A percentile compares a stretch with the other conserved stretches of the same genome.
These are phyloP conservation scores for Spicauda simplicius DNA, from an alignment of 2,888 invertebrate genomes.

Conservation along the genomic window DNA sequence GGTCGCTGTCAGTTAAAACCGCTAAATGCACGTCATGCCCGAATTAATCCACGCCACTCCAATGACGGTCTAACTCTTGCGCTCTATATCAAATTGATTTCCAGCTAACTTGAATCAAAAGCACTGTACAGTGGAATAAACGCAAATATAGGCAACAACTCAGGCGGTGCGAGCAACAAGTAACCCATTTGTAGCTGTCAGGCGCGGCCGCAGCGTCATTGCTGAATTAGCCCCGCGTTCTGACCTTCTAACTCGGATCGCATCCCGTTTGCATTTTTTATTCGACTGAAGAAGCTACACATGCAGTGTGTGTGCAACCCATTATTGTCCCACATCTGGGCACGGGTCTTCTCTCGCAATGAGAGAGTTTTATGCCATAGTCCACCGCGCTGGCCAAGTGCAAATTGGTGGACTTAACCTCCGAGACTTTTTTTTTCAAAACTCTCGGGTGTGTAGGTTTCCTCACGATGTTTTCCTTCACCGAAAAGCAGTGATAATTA, in stretches of 20 bases:
- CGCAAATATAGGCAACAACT: slow-evolving; percentile 36
- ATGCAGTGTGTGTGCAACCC: too few species aligned
- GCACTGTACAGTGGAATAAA: slow-evolving; percentile 29
- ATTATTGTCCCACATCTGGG: too few species aligned
- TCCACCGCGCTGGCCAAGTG: too few species aligned
- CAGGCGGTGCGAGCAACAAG: slow-evolving; percentile 57
- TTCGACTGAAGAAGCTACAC: too few species aligned
- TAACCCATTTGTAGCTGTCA: slow-evolving; percentile 69
- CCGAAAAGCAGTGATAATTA: too few species aligned
- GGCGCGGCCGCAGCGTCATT: slow-evolving; percentile 34
- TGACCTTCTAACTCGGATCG: slow-evolving; percentile 14
- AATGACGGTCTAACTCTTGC: not conserved
- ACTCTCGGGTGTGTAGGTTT: too few species aligned
- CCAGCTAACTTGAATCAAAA: slow-evolving; percentile 28
- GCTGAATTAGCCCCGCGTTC: slow-evolving; percentile 29
- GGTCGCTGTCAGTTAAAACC: not conserved
- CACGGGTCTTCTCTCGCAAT: too few species aligned
- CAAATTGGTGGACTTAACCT: too few species aligned
- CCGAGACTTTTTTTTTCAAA: too few species aligned
- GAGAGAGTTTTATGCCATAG: too few species aligned
- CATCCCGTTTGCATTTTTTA: slow-evolving; percentile 3
- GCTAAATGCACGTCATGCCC: not conserved
- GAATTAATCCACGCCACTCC: not conserved
- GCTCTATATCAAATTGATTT: slow-evolving; percentile 20
- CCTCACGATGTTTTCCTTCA: too few species aligned